Conservation (phyloP, 2,888 invertebrate species). For the Elegia similella region DNA sequence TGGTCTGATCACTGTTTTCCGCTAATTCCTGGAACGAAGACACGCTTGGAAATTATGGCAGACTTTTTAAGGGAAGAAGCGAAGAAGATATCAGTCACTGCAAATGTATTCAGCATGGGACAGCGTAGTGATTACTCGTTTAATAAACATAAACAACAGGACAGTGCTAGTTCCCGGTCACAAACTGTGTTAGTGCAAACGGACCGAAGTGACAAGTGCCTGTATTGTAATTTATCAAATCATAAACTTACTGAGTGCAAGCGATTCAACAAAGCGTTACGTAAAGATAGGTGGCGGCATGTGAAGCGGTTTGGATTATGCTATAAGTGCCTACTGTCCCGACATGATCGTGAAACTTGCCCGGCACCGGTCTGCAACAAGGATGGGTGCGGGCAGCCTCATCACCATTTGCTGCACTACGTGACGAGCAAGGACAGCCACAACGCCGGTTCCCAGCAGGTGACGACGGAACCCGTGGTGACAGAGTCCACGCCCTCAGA, state of each 20-base stretch:
- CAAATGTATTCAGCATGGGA: constrained; percentile 10
- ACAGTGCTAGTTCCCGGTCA: constrained; percentile 6
- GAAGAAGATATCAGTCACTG: constrained; percentile 23
- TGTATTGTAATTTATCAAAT: constrained; percentile 20
- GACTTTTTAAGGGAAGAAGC: constrained; percentile 30
- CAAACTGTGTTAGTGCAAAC: constrained; percentile 24
- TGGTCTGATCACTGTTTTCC: constrained; percentile 32
- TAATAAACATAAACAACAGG: constrained; percentile 17
- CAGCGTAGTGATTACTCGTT: not conserved
- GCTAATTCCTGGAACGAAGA: constrained; percentile 19
- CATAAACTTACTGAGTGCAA: constrained; percentile 27
- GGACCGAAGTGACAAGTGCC: constrained; percentile 18
- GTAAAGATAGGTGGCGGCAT: constrained; percentile 25
- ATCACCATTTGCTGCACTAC: constrained; percentile 17
- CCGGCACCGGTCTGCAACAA: constrained; percentile 27
- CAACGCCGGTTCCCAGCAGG: not conserved
- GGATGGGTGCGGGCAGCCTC: constrained; percentile 17
- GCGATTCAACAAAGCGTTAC: constrained; percentile 26
- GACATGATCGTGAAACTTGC: constrained; percentile 24
- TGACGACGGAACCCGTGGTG: not conserved
- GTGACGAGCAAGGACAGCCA: not conserved
- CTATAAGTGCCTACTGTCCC: constrained; percentile 27
- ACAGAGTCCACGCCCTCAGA: not conserved
- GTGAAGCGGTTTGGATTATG: constrained; percentile 25
- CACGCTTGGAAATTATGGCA: constrained; percentile 26